Evolutionary conservation across 2,797 vertebrate species (phyloP), one percentile per base, ranked within the genome.

Genomic region (Ammospiza maritima): DNA sequence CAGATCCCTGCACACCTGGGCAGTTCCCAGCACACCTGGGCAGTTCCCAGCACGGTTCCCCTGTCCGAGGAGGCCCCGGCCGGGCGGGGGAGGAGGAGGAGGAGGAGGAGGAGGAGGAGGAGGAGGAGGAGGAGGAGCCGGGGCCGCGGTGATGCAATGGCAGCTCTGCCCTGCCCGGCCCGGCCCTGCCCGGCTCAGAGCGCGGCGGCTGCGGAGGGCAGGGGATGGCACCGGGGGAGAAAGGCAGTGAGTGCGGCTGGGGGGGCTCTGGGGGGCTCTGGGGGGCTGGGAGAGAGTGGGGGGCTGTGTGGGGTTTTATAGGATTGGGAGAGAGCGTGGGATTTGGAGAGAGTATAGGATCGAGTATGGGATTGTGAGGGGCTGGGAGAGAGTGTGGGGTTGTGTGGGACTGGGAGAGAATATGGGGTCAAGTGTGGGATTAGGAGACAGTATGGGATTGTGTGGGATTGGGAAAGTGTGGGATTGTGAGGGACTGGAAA

Each of bases 71-170:
- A 2, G 19, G 61, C 12, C 45, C 44, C 1, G 13, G 13, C 13
- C 4, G 64, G 67, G 26, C 34, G 26, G 53, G 54, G 22, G 47
- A 27, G 17, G 29, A 30, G 51, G 51, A 51, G 50, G 26, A 51
- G 51, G 27, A 53, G 36, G 36, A 36, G 36, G 9, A 10, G 36
- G 36, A 34, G 34, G 34, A 34, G 34, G 34, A 7, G 34, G 34
- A 34, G 34, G 34, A 36, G 36, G 50, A 93, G 51, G 50, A 86
- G 89, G 94, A 95, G 95, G 95, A 90, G 94, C 45, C 38, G 36
- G 38, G 91, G 45, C 13, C 3, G 3, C 5, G 53, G 34, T 96
- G 95, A 93, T 91, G 87, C 91, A 95, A 93, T 11, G 70, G 70
- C 48, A 83, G 77, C 58, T 22, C 69, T 9, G 53, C 36, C 51